Evolutionary conservation across 1,140 invertebrate species (phyloP), one percentile per base, ranked within the genome.

Genomic region (Drosophila oshimai): DNA sequence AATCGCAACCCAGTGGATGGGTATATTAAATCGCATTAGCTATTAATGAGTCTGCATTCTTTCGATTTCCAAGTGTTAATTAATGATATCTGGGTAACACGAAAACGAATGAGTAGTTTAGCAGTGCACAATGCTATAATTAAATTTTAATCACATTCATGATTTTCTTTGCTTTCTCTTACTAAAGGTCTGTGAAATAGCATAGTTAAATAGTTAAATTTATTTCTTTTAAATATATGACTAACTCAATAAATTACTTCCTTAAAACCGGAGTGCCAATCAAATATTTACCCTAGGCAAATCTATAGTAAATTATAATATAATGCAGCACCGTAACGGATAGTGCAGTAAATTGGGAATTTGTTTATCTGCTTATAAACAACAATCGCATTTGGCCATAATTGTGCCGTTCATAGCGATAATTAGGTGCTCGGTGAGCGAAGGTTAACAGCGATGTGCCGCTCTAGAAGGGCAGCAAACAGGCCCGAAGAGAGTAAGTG

Each of bases 361-460:
- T 67, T 67, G 54, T 67, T 69, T 46, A 47, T 57, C 42, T 55
- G 51, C 55, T 69, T 74, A 46, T 65, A 74, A 70, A 65, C 61
- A 86, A 57, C 73, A 70, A 79, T 67, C 83, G 46, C 69, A 83
- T 86, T 76, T 65, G 58, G 77, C 62, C 50, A 60, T 86, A 86
- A 74, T 79, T 86, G 58, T 68, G 72, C 74, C 72, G 74, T 74
- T 86, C 58, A 74, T 79, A 79, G 57, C 72, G 80, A 83, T 86
- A 83, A 83, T 84, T 70, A 83, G 79, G 75, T 67, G 68, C 75
- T 83, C 79, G 77, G 54, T 20, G 64, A 72, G 46, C 51, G 49
- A 60, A 49, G 74, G 70, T 64, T 57, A 57, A 57, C 53, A 67
- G 55, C 53, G 51, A 50, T 44, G 45, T 24, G 47, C 49, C 26